These are phyloP conservation scores for Spondyliosoma cantharus DNA, from an alignment of 2,797 vertebrate species.

Conservation along the genomic window DNA sequence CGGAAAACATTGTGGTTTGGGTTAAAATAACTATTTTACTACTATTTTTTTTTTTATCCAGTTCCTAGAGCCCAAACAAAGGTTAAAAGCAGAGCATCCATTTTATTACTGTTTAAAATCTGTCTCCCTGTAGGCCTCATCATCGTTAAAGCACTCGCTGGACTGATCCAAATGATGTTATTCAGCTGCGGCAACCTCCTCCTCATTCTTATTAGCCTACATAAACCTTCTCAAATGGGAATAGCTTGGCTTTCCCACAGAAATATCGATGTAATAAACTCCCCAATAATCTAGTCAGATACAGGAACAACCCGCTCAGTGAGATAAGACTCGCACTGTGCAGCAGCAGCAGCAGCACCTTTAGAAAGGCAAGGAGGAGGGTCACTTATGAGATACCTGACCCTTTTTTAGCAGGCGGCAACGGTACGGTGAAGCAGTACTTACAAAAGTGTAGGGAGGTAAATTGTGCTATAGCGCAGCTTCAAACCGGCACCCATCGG, in stretches of 20 bases:
- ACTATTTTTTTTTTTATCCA: not conserved
- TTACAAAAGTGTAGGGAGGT: not conserved
- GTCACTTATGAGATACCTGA: not conserved
- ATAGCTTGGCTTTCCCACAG: slow-evolving; percentile 2
- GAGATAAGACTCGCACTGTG: not conserved
- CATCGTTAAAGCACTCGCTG: not conserved
- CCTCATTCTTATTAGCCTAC: not conserved
- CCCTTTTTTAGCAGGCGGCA: not conserved
- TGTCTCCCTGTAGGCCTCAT: not conserved
- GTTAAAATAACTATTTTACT: too few relatives aligned
- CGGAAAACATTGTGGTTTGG: too few relatives aligned
- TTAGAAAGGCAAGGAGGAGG: not conserved
- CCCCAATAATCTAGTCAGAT: not conserved
- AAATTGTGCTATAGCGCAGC: not conserved
- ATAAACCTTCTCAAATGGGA: not conserved
- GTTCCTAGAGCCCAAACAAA: not conserved
- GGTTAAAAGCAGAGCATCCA: too few relatives aligned
- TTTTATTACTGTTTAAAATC: not conserved
- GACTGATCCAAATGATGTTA: not conserved
- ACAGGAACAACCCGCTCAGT: not conserved
- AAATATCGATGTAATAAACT: too few relatives aligned
- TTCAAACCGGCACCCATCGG: not conserved
- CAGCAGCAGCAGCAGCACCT: not conserved
- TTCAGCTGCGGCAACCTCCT: not conserved
- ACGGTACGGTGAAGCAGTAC: not conserved